Base-by-base conservation (phyloP, 2,797 vertebrate species). In the Pangasius krempfi region DNA sequence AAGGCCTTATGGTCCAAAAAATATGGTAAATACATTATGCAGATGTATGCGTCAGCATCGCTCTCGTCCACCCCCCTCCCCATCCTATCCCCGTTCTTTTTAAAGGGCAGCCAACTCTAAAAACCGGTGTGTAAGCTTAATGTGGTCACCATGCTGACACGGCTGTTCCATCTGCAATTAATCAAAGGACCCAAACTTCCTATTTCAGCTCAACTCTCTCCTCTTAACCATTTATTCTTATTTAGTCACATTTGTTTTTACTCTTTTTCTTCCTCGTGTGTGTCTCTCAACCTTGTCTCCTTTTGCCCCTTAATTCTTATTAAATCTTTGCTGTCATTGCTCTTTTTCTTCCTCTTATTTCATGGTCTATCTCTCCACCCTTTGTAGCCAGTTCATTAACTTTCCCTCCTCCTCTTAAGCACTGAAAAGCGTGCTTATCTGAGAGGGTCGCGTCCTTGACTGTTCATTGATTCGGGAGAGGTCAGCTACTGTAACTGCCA, bases 61-160 rank as follows among this genome's bases (percentile, higher is more conserved):
- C 70, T 84, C 80, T 83, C 66, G 2, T 10, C 7, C n/a, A 16
- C 60, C 37, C 50, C 50, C 37, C 56, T 64, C 47, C 54, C n/a
- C 75, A 20, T 47, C 14, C 52, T 20, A 20, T 40, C 50, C n/a
- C 5, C 5, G 18, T 37, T 58, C 54, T 68, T 25, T 73, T 22
- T 62, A 87, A 68, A 30, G 27, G 56, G 47, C 75, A 78, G 86
- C 66, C 50, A 85, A 84, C 79, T 88, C 93, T 92, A 89, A 91
- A 91, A 88, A 85, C 20, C 91, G 95, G 93, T 93, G 93, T 94
- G 90, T 95, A 94, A 89, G 79, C 94, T 93, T 87, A 92, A 93
- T 86, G 79, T 88, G 82, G 73, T 37, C 88, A 0, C 18, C 91
- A 89, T 12, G 95, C 94, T 96, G 92, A 92, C 90, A 85, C 52